Percentiles rank a stretch among this genome's conserved stretches.
Evolutionary conservation across 2,888 invertebrate genomes (phyloP).

Genomic region (Embidobia sp.): DNA sequence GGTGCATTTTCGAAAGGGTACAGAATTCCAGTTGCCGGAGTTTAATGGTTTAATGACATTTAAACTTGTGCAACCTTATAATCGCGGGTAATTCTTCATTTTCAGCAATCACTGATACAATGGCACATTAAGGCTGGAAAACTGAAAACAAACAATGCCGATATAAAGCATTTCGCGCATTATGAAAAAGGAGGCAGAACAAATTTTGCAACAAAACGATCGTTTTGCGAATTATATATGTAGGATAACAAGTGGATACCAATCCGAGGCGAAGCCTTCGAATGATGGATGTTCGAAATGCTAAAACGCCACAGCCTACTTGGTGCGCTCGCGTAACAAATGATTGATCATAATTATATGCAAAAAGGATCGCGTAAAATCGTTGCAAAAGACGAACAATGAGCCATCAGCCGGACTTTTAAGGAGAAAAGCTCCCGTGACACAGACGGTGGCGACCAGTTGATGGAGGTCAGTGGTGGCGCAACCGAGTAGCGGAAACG

Average conservation of each 20-base stretch:
- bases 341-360: constrained; percentile 29
- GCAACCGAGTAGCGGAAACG: constrained; percentile 52
- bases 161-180: not conserved
- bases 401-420: too few relatives aligned
- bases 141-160: constrained; percentile 22
- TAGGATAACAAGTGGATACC: too few relatives aligned
- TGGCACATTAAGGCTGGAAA: constrained; percentile 25
- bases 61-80: constrained; percentile 7
- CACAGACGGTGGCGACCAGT: constrained; percentile 48
- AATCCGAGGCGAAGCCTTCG: too few relatives aligned
- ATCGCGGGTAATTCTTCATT: constrained; percentile 14
- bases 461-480: constrained; percentile 56
- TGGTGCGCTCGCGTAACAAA: constrained; percentile 1
- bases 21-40: too few relatives aligned
- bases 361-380: constrained; percentile 12
- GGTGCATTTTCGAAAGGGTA: too few relatives aligned
- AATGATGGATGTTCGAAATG: constrained; percentile 11
- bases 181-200: not conserved
- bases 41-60: constrained; percentile 30
- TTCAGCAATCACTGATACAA: constrained; percentile 19
- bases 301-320: constrained; percentile 19
- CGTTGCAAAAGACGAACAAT: constrained; percentile 43
- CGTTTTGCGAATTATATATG: not conserved
- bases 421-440: constrained; percentile 49
- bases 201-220: constrained; percentile 25